A percentile compares a stretch with the other conserved stretches of the same genome.
Evolutionary conservation across 1,140 invertebrate species (phyloP).

Genomic region (Atopsyche davidsoni): DNA sequence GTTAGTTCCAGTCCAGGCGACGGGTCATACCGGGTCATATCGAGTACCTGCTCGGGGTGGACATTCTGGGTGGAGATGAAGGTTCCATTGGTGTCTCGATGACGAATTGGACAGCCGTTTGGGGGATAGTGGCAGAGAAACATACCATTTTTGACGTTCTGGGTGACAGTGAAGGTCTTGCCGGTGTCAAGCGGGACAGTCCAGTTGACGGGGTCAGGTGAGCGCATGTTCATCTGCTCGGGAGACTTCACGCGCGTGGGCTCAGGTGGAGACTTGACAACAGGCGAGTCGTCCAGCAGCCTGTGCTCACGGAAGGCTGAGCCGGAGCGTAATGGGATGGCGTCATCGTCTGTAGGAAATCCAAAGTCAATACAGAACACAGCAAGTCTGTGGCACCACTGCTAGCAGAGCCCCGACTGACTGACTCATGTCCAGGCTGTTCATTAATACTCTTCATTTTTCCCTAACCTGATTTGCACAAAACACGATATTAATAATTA

Average conservation of each 20-base stretch:
- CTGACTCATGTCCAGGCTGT: too few relatives aligned
- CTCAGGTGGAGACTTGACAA: constrained; percentile 84
- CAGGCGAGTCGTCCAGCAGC: constrained; percentile 47
- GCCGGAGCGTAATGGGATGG: constrained; percentile 43
- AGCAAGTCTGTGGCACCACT: too few relatives aligned
- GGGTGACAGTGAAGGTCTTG: constrained; percentile 86
- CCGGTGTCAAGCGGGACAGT: constrained; percentile 88
- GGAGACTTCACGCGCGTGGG: constrained; percentile 88
- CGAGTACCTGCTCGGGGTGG: too few relatives aligned
- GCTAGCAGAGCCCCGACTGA: too few relatives aligned
- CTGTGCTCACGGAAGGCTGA: constrained; percentile 46
- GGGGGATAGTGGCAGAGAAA: constrained; percentile 17
- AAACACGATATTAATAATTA: too few relatives aligned
- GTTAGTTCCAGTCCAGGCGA: too few relatives aligned
- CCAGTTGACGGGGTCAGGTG: constrained; percentile 89
- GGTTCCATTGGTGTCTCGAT: neutral
- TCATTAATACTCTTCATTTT: too few relatives aligned
- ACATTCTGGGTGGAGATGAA: too few relatives aligned
- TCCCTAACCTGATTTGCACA: too few relatives aligned
- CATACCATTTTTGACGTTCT: constrained; percentile 82
- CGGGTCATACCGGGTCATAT: too few relatives aligned
- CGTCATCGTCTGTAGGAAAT: constrained; percentile 40
- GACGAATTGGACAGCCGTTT: neutral
- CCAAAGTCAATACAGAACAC: neutral
- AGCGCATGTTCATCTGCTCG: constrained; percentile 85